Evolutionary conservation across 1,140 invertebrate genomes (phyloP), one percentile per base, ranked within the genome.

Genomic region (Drosophila neocordata): DNA sequence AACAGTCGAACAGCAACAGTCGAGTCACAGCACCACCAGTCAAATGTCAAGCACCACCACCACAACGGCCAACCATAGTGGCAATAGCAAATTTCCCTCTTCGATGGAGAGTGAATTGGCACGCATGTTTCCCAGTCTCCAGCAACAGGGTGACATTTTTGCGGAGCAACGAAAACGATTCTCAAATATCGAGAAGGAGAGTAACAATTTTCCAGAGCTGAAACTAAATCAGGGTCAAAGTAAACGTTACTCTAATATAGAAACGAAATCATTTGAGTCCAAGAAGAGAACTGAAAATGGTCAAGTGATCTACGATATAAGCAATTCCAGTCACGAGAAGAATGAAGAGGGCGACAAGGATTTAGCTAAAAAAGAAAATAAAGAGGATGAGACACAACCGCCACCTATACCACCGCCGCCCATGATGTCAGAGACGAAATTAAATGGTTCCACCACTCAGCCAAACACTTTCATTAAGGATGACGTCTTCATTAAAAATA

Each of bases 401-500:
- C 83, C 83, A 35, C 84, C 84, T 18, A 57, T 89, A 51, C 83
- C 79, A 7, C 83, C 84, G 59, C 84, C 79, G 65, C 84, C 84
- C 64, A 91, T 91, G 82, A 91, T 90, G 90, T 91, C 90, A 91
- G 87, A 87, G 65, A 75, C 90, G 55, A 91, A 91, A 85, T 91
- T 91, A 91, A 91, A 91, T 62, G 83, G 71, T 53, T 35, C 52
- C 55, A 69, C 6, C 64, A 56, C 41, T 48, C 41, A 48, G 37
- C 53, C 77, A 53, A 68, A 38, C 64, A 77, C 80, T 80, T 84
- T 81, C 85, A 90, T 72, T 73, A 70, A 81, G 83, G 78, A 72
- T 71, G 72, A 78, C 61, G 64, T 52, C 69, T 72, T 57, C 58
- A 60, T n/a, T 68, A 64, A 27, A 77, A 83, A 57, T 79, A 85